Evolutionary conservation across 2,888 invertebrate genomes (phyloP).

Genomic region (Chironomus riparius): DNA sequence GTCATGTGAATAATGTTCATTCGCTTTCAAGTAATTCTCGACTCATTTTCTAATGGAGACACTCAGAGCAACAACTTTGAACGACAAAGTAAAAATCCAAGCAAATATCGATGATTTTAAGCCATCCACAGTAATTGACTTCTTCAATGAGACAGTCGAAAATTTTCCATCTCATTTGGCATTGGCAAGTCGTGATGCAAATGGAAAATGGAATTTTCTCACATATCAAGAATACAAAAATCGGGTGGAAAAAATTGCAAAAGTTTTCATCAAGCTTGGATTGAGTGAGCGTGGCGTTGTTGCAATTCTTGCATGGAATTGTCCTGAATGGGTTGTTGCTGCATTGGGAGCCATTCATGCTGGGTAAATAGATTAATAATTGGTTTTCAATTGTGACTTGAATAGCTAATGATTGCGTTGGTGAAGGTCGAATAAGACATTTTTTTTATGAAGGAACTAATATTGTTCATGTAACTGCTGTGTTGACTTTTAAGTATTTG

Average conservation of each 20-base stretch:
- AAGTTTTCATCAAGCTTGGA: slow-evolving; percentile 77
- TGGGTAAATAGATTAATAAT: slow-evolving; percentile 51
- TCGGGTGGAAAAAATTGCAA: slow-evolving; percentile 67
- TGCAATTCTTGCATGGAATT: slow-evolving; percentile 83
- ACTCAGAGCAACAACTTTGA: not conserved
- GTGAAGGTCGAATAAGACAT: not conserved
- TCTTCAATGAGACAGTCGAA: not conserved
- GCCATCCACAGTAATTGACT: not conserved
- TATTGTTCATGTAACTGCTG: not conserved
- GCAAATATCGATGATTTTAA: not conserved
- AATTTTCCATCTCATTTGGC: not conserved
- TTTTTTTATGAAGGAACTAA: not conserved
- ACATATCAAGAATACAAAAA: slow-evolving; percentile 72
- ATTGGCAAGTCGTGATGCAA: not conserved
- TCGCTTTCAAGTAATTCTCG: not conserved
- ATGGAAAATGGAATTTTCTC: slow-evolving; percentile 47
- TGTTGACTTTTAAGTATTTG: too few relatives aligned
- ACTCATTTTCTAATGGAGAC: not conserved
- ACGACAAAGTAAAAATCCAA: not conserved
- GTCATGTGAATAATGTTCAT: too few relatives aligned
- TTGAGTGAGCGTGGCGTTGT: slow-evolving; percentile 70
- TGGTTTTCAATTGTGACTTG: too few relatives aligned
- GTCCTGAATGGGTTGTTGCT: slow-evolving; percentile 81
- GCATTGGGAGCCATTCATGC: slow-evolving; percentile 82
- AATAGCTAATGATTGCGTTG: too few relatives aligned